These are phyloP conservation scores for Psephotus haematonotus DNA, from an alignment of 2,113 vertebrate species.

Conservation along the genomic window DNA sequence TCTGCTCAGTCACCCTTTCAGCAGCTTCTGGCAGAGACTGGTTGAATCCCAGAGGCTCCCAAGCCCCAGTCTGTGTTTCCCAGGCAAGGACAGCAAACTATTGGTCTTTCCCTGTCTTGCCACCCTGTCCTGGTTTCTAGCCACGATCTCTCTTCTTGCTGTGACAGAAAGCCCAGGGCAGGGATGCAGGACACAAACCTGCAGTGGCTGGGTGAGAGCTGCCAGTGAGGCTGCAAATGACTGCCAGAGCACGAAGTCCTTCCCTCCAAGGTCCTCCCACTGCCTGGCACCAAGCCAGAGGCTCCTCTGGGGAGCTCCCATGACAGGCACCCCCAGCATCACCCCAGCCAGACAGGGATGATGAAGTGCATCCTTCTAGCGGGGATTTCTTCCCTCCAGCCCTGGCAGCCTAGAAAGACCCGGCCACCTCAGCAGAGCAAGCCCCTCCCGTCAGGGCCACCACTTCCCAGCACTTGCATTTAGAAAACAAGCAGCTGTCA, in stretches of 20 bases:
- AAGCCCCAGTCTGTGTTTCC: neutral
- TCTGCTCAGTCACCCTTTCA: neutral
- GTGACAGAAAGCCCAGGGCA: neutral
- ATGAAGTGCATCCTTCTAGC: neutral
- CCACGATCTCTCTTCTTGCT: neutral
- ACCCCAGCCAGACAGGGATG: neutral
- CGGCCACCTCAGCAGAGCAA: neutral
- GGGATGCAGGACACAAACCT: neutral
- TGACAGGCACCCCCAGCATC: neutral
- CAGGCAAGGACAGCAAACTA: neutral
- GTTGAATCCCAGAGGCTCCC: neutral
- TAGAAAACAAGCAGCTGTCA: neutral
- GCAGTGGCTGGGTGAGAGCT: neutral
- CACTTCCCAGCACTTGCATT: neutral
- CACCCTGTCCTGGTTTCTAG: neutral
- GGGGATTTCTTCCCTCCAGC: neutral
- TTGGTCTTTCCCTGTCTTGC: neutral
- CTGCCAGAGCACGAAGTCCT: neutral
- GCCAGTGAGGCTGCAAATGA: neutral
- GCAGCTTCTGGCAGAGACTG: neutral
- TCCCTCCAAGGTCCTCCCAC: neutral
- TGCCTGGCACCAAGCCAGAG: neutral
- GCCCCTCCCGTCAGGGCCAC: accelerated
- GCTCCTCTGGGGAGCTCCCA: neutral
- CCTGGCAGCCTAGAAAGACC: neutral